A percentile compares a stretch with the other conserved stretches of the same genome.
Evolutionary conservation across 2,797 vertebrate species (phyloP).

Genomic region (Danio kyathit): DNA sequence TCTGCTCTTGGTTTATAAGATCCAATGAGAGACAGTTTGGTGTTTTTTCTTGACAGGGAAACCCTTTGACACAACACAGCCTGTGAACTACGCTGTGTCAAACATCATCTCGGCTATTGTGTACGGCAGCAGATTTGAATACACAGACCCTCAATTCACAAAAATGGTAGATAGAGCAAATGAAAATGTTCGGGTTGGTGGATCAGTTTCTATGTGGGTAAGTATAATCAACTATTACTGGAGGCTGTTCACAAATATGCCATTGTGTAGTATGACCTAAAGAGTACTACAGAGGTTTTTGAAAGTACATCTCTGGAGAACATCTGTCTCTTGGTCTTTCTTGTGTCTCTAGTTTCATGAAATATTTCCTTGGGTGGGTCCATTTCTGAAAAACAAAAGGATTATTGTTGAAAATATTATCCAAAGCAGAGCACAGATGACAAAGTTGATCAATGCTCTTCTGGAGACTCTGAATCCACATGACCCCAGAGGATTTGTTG

Average conservation of each 20-base stretch:
- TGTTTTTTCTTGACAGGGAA: slow-evolving; percentile 46
- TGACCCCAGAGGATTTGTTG: slow-evolving; percentile 57
- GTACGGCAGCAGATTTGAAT: slow-evolving; percentile 77
- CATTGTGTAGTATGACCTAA: background rate
- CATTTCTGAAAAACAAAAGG: slow-evolving; percentile 28
- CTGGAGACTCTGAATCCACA: slow-evolving; percentile 46
- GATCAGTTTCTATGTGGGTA: slow-evolving; percentile 68
- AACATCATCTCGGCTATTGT: slow-evolving; percentile 77
- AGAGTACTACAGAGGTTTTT: background rate
- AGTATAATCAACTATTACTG: background rate
- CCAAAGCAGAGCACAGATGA: slow-evolving; percentile 11
- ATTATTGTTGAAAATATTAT: background rate
- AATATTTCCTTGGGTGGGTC: slow-evolving; percentile 49
- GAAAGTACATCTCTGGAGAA: background rate
- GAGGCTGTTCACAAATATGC: background rate
- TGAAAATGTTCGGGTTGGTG: slow-evolving; percentile 41
- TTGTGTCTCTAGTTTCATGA: slow-evolving; percentile 47
- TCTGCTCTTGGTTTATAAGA: background rate
- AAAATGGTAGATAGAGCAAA: slow-evolving; percentile 61
- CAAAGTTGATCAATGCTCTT: slow-evolving; percentile 30
- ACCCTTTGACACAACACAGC: slow-evolving; percentile 57
- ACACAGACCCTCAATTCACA: slow-evolving; percentile 67
- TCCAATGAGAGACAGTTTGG: background rate
- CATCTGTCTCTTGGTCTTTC: background rate
- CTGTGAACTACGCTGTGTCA: slow-evolving; percentile 68